Conservation (phyloP, 2,888 invertebrate species). For the Xylota sylvarum region DNA sequence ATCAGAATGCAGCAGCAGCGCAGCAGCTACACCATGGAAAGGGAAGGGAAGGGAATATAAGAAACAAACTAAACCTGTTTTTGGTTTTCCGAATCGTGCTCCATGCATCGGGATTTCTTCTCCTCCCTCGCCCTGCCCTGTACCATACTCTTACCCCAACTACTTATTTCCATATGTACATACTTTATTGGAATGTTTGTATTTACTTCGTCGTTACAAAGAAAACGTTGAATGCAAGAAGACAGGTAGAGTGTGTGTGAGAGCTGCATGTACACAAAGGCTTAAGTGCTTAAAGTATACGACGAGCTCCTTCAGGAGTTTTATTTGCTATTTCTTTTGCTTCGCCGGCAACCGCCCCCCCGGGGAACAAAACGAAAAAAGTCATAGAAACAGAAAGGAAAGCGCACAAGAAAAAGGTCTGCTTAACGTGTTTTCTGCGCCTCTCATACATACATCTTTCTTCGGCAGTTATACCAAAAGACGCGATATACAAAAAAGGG, state of each 20-base stretch:
- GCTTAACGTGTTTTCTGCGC: constrained; percentile 48
- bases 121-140: constrained; percentile 1
- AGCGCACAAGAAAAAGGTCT: constrained; percentile 58
- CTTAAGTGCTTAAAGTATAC: constrained; percentile 51
- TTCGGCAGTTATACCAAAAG: constrained; percentile 10
- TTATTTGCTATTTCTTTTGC: constrained; percentile 68
- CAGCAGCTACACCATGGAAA: neutral
- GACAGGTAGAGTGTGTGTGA: constrained; percentile 56
- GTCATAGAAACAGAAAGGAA: constrained; percentile 58
- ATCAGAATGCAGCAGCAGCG: constrained; percentile 62
- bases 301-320: constrained; percentile 73
- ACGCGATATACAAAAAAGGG: constrained; percentile 34
- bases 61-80: constrained; percentile 72
- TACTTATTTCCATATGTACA: constrained; percentile 24
- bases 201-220: constrained; percentile 60
- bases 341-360: constrained; percentile 38
- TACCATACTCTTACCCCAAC: constrained; percentile 2
- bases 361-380: neutral
- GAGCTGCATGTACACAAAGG: constrained; percentile 9
- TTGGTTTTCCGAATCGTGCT: constrained; percentile 70
- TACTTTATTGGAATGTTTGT: constrained; percentile 65
- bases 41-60: constrained; percentile 31
- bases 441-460: constrained; percentile 4
- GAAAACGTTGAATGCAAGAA: constrained; percentile 56
- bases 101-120: constrained; percentile 58